Evolutionary conservation across 2,113 vertebrate genomes (phyloP).

Genomic region (Pipa parva): DNA sequence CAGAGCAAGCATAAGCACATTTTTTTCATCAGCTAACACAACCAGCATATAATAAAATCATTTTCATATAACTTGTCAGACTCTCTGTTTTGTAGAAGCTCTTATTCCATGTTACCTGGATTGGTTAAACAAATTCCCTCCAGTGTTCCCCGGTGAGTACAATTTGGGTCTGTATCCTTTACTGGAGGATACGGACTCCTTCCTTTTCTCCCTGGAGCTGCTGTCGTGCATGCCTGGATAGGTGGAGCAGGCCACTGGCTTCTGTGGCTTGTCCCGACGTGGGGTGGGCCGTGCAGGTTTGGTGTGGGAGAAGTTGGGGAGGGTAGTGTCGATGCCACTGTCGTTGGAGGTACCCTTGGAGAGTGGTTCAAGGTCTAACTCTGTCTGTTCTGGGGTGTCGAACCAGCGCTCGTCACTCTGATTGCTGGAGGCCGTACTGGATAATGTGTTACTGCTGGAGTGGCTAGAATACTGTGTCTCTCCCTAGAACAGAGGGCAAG

Average conservation of each 20-base stretch:
- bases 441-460: slow-evolving; percentile 90
- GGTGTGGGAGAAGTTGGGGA: slow-evolving; percentile 56
- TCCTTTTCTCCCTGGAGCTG: slow-evolving; percentile 49
- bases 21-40: no score
- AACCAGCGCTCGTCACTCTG: slow-evolving; percentile 92
- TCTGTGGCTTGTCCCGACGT: slow-evolving; percentile 55
- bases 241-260: slow-evolving; percentile 56
- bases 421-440: slow-evolving; percentile 86
- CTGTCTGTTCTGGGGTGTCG: slow-evolving; percentile 63
- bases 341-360: slow-evolving; percentile 81
- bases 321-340: slow-evolving; percentile 80
- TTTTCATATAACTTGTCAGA: no score
- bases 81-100: no score
- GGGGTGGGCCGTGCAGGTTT: slow-evolving; percentile 47
- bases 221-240: slow-evolving; percentile 62
- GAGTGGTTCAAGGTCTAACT: slow-evolving; percentile 68
- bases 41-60: no score
- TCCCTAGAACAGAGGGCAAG: slow-evolving; percentile 55
- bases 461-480: slow-evolving; percentile 86
- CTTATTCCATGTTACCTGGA: slow-evolving; percentile 49
- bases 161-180: slow-evolving; percentile 73
- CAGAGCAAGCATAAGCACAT: no score
- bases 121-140: slow-evolving; percentile 44
- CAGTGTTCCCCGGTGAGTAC: slow-evolving; percentile 62
- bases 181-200: slow-evolving; percentile 69